Evolutionary conservation across 2,113 vertebrate species (phyloP), one percentile per base, ranked within the genome.

Genomic region (Oncorhynchus tshawytscha): DNA sequence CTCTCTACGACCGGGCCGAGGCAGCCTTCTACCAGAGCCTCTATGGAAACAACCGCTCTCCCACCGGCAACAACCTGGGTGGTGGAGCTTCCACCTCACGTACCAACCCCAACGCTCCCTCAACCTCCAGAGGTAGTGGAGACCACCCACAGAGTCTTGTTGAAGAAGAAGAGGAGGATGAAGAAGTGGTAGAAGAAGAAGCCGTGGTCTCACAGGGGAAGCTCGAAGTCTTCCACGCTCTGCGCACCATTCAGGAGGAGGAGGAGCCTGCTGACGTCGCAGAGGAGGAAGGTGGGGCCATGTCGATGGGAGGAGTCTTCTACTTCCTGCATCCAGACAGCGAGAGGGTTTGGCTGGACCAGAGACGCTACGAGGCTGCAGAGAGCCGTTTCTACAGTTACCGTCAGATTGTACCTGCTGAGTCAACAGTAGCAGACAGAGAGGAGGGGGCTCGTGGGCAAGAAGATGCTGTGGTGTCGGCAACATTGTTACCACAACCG

Each of bases 321-420:
- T 91, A 88, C 72, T 94, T 96, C 25, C 81, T 96, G 13, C 96
- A 97, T 27, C 81, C 87, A 0, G 95, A 95, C 79, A 96, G 93
- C 0, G 97, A 99, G 83, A 87, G 86, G 0, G 91, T 94, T 78
- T 97, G 97, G 97, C 91, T 97, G 60, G 91, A 89, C 68, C 96
- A 94, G 79, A 83, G 86, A 3, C 34, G 78, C 0, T 96, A 94
- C 0, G 93, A 95, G 67, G 84, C 85, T 0, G 96, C 96, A 0
- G 97, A 98, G 86, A 80, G 90, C 2, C 87, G 87, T 0, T 95
- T 93, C 88, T 91, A 95, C 0, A 81, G 79, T 49, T 18, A 82
- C 86, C 72, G 82, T 39, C 74, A 79, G 22, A 27, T 71, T 4
- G 73, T 82, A 72, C 59, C 73, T 7, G 29, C n/a, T 2, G n/a